Evolutionary conservation across 1,140 invertebrate genomes (phyloP), one percentile per base, ranked within the genome.

Genomic region (Cryptotermes secundus): DNA sequence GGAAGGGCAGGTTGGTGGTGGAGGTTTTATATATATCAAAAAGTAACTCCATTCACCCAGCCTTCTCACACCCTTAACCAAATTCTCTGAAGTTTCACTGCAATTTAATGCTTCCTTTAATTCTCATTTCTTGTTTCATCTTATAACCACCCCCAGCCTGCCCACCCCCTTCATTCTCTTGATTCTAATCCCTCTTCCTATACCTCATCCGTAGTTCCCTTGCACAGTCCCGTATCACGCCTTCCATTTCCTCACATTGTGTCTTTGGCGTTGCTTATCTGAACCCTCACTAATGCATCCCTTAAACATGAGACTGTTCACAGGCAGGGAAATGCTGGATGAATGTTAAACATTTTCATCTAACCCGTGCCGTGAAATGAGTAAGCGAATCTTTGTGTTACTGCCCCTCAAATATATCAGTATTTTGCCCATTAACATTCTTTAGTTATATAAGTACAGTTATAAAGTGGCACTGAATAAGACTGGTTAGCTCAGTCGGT

Each of bases 161-260:
- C n/a, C n/a, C n/a, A n/a, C n/a, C n/a, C 19, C 19, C 19, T 16
- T 16, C 19, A 72, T 72, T n/a, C 26, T 72, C 59, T 31, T 72
- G 59, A 72, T 72, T 59, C 59, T 72, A 72, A 72, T 72, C 59
- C 59, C 59, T 72, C 59, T 72, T 72, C n/a, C 59, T n/a, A 72
- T 72, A 26, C n/a, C 59, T 31, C 59, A 72, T 72, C 59, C 59
- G 6, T n/a, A 72, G 31, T 31, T n/a, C 59, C n/a, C 26, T 72
- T 31, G n/a, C 59, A 72, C 59, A 72, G n/a, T 72, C 31, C 59
- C 59, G 31, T 31, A 72, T 72, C 59, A 72, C 59, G 59, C 59
- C 59, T 72, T 72, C 59, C 59, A 72, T 72, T 72, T 72, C 59
- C 59, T 72, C 31, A 31, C 59, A 72, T 72, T 72, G 59, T 72